Evolutionary conservation across 1,140 invertebrate genomes (phyloP).

Genomic region (Nixonia krombeini): DNA sequence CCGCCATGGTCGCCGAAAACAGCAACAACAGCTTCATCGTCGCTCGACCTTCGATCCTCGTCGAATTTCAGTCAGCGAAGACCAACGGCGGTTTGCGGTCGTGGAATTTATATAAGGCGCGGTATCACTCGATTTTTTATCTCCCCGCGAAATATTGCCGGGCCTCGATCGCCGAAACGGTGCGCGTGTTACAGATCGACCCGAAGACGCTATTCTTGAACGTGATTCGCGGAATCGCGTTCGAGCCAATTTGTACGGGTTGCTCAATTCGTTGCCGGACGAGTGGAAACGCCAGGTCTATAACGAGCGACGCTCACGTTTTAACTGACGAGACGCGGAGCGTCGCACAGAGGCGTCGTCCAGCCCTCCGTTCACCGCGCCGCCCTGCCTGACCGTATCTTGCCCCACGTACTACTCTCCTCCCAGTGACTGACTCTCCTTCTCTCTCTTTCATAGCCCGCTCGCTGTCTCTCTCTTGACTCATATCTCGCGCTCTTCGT

Average conservation of each 20-base stretch:
- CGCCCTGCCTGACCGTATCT: neutral
- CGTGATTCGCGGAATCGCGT: slow-evolving; percentile 25
- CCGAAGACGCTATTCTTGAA: slow-evolving; percentile 29
- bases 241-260: slow-evolving; percentile 26
- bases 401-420: slow-evolving; percentile 6
- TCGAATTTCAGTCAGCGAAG: too few relatives aligned
- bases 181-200: too few relatives aligned
- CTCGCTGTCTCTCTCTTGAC: neutral
- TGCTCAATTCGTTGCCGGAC: slow-evolving; percentile 10
- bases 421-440: neutral
- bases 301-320: slow-evolving; percentile 48
- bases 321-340: slow-evolving; percentile 56
- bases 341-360: slow-evolving; percentile 54
- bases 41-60: too few relatives aligned
- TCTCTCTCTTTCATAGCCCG: slow-evolving; percentile 1
- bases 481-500: slow-evolving; percentile 3
- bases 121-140: too few relatives aligned
- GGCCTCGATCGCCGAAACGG: neutral
- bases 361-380: slow-evolving; percentile 23
- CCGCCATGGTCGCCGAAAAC: slow-evolving; percentile 17
- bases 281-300: slow-evolving; percentile 8
- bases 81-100: too few relatives aligned
- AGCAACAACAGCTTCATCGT: slow-evolving; percentile 24
- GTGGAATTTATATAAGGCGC: too few relatives aligned
- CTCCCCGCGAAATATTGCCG: too few relatives aligned